A percentile compares a stretch with the other conserved stretches of the same genome.
Evolutionary conservation across 2,888 invertebrate genomes (phyloP).

Genomic region (Dicyrtomina minuta): DNA sequence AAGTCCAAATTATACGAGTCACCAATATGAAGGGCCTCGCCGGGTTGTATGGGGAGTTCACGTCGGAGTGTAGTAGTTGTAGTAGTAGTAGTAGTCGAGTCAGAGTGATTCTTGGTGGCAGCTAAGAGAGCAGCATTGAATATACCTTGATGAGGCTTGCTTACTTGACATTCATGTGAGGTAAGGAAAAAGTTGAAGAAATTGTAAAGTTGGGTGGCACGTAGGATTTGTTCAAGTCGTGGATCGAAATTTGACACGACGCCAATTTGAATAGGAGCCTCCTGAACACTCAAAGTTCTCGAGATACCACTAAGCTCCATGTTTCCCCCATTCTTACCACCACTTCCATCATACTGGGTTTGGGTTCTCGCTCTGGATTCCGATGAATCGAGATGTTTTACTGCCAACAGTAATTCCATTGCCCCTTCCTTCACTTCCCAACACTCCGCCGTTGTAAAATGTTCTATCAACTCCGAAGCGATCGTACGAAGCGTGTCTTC

Average conservation of each 20-base stretch:
- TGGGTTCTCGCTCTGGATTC: not conserved
- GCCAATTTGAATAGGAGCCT: constrained; percentile 63
- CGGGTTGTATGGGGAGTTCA: constrained; percentile 54
- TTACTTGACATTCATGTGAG: constrained; percentile 63
- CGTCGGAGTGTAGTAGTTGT: constrained; percentile 49
- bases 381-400: constrained; percentile 1
- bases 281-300: not conserved
- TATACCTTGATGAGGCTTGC: constrained; percentile 31
- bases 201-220: constrained; percentile 66
- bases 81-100: too few species aligned
- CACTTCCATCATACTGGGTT: not conserved
- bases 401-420: constrained; percentile 63
- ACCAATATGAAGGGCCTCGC: constrained; percentile 78
- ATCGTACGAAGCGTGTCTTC: constrained; percentile 26
- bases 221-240: constrained; percentile 65
- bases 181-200: constrained; percentile 78
- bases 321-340: not conserved
- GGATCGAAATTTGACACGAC: constrained; percentile 89
- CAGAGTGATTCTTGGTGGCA: constrained; percentile 54
- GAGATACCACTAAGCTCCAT: too few species aligned
- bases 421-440: constrained; percentile 73
- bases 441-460: constrained; percentile 70
- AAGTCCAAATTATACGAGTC: constrained; percentile 71
- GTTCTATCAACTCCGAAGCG: constrained; percentile 56
- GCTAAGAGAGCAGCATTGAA: not conserved